Conservation (phyloP, 2,797 vertebrate species). For the Dendrocincla tyrannina region DNA sequence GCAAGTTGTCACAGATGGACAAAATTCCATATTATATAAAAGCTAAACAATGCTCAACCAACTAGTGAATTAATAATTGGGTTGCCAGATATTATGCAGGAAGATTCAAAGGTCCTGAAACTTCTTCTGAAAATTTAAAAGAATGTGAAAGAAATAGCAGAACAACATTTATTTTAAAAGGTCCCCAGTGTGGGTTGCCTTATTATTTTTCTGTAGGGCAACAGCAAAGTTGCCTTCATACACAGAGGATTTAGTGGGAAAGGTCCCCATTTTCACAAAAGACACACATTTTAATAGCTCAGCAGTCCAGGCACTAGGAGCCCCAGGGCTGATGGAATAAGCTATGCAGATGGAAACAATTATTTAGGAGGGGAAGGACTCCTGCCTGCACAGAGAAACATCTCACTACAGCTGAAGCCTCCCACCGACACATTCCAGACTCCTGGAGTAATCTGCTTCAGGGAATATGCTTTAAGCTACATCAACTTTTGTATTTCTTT, state of each 20-base stretch:
- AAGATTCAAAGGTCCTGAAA: background rate
- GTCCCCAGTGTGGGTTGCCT: background rate
- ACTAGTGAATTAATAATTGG: background rate
- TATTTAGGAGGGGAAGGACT: slow-evolving; percentile 48
- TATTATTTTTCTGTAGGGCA: background rate
- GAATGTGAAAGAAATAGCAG: background rate
- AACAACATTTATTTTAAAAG: background rate
- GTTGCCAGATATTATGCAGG: background rate
- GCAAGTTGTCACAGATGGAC: background rate
- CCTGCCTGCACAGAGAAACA: slow-evolving; percentile 26
- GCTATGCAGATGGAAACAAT: slow-evolving; percentile 59
- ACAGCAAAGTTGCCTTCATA: background rate
- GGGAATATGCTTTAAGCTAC: slow-evolving; percentile 51
- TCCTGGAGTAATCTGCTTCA: slow-evolving; percentile 42
- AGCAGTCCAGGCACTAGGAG: background rate
- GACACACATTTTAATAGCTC: background rate
- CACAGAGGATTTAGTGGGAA: background rate
- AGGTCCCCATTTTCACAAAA: background rate
- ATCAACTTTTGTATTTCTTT: slow-evolving; percentile 35
- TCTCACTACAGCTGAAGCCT: slow-evolving; percentile 37
- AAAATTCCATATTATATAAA: background rate
- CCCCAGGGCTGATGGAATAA: background rate
- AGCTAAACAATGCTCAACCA: background rate
- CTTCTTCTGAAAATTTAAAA: background rate
- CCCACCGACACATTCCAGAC: slow-evolving; percentile 65